Conservation (phyloP, 2,888 invertebrate species). For the Catotricha subobsoleta region DNA sequence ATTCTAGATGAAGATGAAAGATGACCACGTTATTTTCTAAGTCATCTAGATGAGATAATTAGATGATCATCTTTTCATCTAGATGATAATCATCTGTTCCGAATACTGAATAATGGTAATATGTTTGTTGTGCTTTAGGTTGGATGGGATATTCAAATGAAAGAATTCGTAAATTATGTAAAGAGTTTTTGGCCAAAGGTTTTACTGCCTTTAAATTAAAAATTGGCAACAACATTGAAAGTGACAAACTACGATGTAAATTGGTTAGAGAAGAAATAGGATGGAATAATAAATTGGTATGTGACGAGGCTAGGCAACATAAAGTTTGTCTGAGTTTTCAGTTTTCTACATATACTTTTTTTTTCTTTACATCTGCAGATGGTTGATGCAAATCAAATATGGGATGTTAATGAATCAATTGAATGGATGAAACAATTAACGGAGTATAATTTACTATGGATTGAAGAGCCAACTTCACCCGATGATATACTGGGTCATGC, state of each 20-base stretch:
- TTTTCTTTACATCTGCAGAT: slow-evolving; percentile 33
- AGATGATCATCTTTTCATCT: no score
- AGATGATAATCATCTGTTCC: no score
- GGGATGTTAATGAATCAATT: slow-evolving; percentile 72
- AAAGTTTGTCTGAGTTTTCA: neutral
- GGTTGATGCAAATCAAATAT: slow-evolving; percentile 79
- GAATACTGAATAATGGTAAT: neutral
- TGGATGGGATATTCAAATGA: slow-evolving; percentile 79
- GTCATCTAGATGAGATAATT: no score
- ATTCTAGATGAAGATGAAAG: no score
- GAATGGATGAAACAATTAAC: slow-evolving; percentile 67
- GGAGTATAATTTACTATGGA: slow-evolving; percentile 63
- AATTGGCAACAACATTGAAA: slow-evolving; percentile 63
- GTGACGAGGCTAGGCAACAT: slow-evolving; percentile 7
- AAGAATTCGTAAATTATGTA: slow-evolving; percentile 46
- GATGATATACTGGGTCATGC: slow-evolving; percentile 82
- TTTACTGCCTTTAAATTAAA: slow-evolving; percentile 77
- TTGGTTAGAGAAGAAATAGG: slow-evolving; percentile 63
- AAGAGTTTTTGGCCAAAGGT: slow-evolving; percentile 53
- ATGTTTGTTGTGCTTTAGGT: slow-evolving; percentile 31
- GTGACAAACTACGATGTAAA: slow-evolving; percentile 54
- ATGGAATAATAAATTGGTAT: slow-evolving; percentile 50
- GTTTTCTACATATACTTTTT: neutral
- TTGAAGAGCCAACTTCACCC: slow-evolving; percentile 85
- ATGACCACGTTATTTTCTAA: no score